Base-by-base conservation (phyloP, 2,797 vertebrate species). In the Triplophysa bombifrons region DNA sequence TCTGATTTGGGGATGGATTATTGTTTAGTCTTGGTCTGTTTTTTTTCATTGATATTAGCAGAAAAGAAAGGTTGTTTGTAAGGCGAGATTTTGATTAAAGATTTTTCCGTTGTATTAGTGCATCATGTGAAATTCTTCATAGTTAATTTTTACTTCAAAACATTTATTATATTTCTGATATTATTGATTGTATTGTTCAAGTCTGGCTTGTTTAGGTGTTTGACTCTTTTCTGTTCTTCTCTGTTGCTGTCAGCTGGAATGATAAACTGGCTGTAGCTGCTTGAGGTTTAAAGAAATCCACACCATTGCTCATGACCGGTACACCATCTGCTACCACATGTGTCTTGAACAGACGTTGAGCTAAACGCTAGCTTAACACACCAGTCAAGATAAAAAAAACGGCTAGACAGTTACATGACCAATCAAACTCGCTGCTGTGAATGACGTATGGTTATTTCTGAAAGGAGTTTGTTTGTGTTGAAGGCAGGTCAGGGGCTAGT, bases 301-400 rank as follows among this genome's bases (percentile, higher is more conserved):
- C 74, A 68, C 74, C 51, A 68, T 68, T 76, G 7, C 11, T 1
- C 17, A 13, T 76, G 74, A 68, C 38, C 6, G 53, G n/a, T 30
- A 17, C 38, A 50, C 65, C 74, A 76, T 76, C 65, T 76, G 74
- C 63, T 76, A 10, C 20, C 55, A 38, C 53, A 76, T 68, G 66
- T 76, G 74, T 53, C 74, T 68, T 65, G 14, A 68, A 48, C 74
- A 76, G 74, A 56, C 51, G 22, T n/a, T 30, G 64, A 17, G 10
- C 17, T 76, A 48, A 76, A 68, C 20, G 55, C 51, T 30, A 14
- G 38, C 53, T 68, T 68, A 68, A 68, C 53, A 68, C 53, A 38
- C 16, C 14, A 41, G 61, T 61, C 65, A 46, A 44, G 17, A 38
- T 68, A 60, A 76, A 48, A 38, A 27, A 46, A 48, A 76, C 22